Evolutionary conservation across 2,113 vertebrate genomes (phyloP).

Genomic region (Cyanoderma ruficeps): DNA sequence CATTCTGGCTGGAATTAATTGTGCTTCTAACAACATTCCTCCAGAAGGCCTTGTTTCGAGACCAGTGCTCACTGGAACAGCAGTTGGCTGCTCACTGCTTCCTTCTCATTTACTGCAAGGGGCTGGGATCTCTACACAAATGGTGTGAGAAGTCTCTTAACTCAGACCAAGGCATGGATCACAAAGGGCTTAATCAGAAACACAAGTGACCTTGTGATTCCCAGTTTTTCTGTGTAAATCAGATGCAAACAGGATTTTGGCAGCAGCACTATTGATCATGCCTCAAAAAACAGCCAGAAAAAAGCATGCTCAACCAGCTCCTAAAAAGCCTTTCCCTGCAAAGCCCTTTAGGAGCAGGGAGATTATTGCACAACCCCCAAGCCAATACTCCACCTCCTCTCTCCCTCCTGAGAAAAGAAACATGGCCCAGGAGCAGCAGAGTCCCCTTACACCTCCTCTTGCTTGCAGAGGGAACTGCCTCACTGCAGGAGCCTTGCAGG

Average conservation of each 20-base stretch:
- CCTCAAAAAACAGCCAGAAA: not conserved
- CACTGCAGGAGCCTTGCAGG: not conserved
- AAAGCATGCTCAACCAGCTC: not conserved
- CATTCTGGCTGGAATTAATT: not conserved
- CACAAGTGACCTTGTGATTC: not conserved
- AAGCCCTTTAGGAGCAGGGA: not conserved
- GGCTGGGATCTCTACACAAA: not conserved
- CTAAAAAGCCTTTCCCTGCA: not conserved
- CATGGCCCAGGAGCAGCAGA: not conserved
- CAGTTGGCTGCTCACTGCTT: not conserved
- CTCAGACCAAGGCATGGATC: not conserved
- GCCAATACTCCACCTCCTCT: not conserved
- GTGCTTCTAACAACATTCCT: not conserved
- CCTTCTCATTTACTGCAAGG: not conserved
- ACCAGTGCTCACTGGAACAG: not conserved
- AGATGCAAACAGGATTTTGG: not conserved
- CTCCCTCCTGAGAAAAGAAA: not conserved
- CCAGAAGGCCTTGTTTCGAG: not conserved
- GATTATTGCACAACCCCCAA: not conserved
- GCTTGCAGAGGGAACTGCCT: not conserved
- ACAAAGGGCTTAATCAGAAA: not conserved
- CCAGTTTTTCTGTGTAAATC: not conserved
- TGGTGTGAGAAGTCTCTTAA: not conserved
- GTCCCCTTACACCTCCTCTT: not conserved
- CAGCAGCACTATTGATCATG: not conserved